Conservation (phyloP, 2,797 vertebrate genomes). For the Anguilla obscura region DNA sequence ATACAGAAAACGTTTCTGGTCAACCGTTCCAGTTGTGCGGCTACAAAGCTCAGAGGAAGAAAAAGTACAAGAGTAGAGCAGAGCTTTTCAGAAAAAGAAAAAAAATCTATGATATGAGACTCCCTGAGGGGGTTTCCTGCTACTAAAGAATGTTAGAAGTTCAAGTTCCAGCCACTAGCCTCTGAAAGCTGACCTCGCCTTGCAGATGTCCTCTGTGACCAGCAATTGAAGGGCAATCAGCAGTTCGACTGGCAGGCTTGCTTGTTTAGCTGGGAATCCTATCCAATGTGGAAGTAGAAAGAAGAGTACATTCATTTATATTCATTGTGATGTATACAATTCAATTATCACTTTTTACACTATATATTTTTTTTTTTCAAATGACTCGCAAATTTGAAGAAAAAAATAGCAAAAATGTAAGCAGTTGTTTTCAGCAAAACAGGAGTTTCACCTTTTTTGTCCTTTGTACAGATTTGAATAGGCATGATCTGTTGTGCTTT, state of each 20-base stretch:
- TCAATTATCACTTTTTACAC: neutral
- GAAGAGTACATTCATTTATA: slow-evolving; percentile 17
- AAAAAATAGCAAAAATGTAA: slow-evolving; percentile 19
- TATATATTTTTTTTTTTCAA: slow-evolving; percentile 3
- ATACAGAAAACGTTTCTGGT: neutral
- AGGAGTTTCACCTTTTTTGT: neutral
- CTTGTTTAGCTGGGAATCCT: slow-evolving; percentile 28
- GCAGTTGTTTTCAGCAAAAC: slow-evolving; percentile 1
- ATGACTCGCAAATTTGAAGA: neutral
- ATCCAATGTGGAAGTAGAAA: slow-evolving; percentile 20
- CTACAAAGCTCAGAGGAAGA: neutral
- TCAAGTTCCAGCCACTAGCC: slow-evolving; percentile 68
- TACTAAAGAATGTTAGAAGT: slow-evolving; percentile 64
- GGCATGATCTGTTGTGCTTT: neutral
- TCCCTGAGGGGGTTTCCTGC: slow-evolving; percentile 58
- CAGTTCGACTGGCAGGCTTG: slow-evolving; percentile 24
- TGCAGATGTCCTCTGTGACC: slow-evolving; percentile 64
- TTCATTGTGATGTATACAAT: slow-evolving; percentile 1
- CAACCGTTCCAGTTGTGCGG: neutral
- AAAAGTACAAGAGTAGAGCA: neutral
- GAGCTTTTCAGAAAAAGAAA: slow-evolving; percentile 24
- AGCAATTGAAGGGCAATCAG: slow-evolving; percentile 60
- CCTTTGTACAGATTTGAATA: neutral
- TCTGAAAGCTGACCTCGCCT: slow-evolving; percentile 68
- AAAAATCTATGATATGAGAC: slow-evolving; percentile 58